Evolutionary conservation across 1,140 invertebrate genomes (phyloP), one percentile per base, ranked within the genome.

Genomic region (Ruditapes philippinarum): DNA sequence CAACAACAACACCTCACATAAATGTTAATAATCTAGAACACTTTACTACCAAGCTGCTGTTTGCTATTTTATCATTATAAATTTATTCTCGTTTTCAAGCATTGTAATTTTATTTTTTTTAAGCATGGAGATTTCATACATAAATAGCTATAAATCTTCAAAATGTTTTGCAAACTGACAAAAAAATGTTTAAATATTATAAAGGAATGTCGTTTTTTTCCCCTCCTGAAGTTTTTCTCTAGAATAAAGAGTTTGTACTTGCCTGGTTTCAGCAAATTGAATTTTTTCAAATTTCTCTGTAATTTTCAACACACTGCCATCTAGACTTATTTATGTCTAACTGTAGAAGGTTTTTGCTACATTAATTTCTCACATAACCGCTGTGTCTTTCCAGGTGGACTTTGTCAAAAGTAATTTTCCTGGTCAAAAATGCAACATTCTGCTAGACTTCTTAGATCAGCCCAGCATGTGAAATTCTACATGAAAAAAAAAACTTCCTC

Each of bases 361-460:
- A 74, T 74, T 42, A 74, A 74, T 54, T 78, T 78, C 74, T 78
- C 74, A 78, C 74, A 54, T 54, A 54, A 54, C 45, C n/a, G n/a
- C n/a, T 31, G 45, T 78, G 14, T 7, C 14, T 22, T 36, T 31
- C 74, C 74, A 78, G 74, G 74, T 78, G 74, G 45, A 78, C 49
- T 54, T 78, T 36, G 22, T 78, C 74, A 78, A 51, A 54, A 31
- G 54, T 51, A 54, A 78, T 78, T 78, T 78, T 78, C 74, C 74
- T 78, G 49, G 74, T 78, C 74, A 78, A 78, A 78, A 54, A 36
- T 51, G 28, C 4, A 36, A 36, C 0, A 49, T 31, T 33, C 22
- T 57, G n/a, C 74, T 33, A 28, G 54, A 19, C 36, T 38, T 40
- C 36, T n/a, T 22, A 70, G 65, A 31, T 70, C 38, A n/a, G 42